These are phyloP conservation scores for Pitangus sulphuratus DNA, from an alignment of 2,797 vertebrate species.

Conservation along the genomic window DNA sequence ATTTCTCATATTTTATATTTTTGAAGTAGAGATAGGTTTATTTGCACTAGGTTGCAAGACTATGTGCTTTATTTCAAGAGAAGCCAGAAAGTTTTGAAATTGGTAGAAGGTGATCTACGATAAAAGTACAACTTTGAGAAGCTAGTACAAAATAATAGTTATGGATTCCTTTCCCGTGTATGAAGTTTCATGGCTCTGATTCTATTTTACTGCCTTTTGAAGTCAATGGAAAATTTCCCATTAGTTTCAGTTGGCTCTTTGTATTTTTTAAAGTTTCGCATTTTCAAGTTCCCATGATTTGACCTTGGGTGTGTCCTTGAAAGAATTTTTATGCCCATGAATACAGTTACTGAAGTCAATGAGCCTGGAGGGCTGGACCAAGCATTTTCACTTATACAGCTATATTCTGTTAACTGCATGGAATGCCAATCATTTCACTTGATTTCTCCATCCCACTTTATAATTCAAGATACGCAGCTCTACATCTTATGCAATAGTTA, in stretches of 20 bases:
- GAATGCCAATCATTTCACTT: background rate
- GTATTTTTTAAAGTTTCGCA: background rate
- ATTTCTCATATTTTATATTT: background rate
- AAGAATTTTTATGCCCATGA: background rate
- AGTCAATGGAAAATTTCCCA: conserved; percentile 25
- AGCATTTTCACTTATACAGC: background rate
- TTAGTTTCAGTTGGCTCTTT: conserved; percentile 27
- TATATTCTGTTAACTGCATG: background rate
- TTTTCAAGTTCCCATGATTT: conserved; percentile 21
- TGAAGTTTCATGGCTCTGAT: background rate
- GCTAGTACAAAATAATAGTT: background rate
- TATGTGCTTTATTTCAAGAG: background rate
- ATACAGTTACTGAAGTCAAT: background rate
- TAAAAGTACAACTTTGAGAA: background rate
- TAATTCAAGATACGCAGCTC: background rate
- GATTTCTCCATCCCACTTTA: background rate
- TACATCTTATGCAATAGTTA: background rate
- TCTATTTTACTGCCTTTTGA: background rate
- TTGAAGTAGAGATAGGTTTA: background rate
- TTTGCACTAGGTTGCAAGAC: background rate
- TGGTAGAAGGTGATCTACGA: background rate
- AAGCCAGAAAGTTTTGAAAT: background rate
- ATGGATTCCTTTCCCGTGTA: background rate
- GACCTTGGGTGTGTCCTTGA: background rate
- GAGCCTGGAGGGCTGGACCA: background rate